These are phyloP conservation scores for Anthonomus grandis DNA, from an alignment of 1,140 invertebrate species.

Conservation along the genomic window DNA sequence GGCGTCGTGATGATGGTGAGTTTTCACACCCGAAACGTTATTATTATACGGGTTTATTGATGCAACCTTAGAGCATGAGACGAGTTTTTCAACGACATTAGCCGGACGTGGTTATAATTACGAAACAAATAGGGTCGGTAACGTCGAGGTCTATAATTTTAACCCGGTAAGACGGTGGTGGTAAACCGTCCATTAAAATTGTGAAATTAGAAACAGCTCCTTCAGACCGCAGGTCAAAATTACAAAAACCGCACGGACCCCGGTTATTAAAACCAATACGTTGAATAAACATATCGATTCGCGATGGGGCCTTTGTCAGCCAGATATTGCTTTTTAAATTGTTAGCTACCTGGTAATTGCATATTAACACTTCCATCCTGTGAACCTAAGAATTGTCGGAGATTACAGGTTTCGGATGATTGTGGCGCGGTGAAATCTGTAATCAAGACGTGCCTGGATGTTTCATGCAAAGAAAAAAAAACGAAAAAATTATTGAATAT, in stretches of 20 bases:
- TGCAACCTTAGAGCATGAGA: too few species aligned
- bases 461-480: too few species aligned
- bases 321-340: conserved; percentile 11
- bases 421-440: not conserved
- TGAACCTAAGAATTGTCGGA: not conserved
- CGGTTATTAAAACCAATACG: conserved; percentile 21
- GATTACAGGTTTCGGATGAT: conserved; percentile 3
- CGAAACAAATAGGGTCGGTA: too few species aligned
- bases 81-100: too few species aligned
- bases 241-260: conserved; percentile 20
- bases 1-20: too few species aligned
- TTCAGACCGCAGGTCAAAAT: conserved; percentile 18
- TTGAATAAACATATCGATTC: conserved; percentile 20
- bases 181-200: conserved; percentile 10
- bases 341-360: conserved; percentile 19
- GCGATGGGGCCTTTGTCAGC: conserved; percentile 5
- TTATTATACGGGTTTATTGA: too few species aligned
- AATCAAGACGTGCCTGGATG: too few species aligned
- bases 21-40: too few species aligned
- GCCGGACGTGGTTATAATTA: too few species aligned
- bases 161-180: not conserved
- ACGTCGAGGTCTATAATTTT: conserved; percentile 17
- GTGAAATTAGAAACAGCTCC: conserved; percentile 22
- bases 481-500: too few species aligned
- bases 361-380: conserved; percentile 13